Evolutionary conservation across 2,888 invertebrate species (phyloP).

Genomic region (Apoda limacodes): DNA sequence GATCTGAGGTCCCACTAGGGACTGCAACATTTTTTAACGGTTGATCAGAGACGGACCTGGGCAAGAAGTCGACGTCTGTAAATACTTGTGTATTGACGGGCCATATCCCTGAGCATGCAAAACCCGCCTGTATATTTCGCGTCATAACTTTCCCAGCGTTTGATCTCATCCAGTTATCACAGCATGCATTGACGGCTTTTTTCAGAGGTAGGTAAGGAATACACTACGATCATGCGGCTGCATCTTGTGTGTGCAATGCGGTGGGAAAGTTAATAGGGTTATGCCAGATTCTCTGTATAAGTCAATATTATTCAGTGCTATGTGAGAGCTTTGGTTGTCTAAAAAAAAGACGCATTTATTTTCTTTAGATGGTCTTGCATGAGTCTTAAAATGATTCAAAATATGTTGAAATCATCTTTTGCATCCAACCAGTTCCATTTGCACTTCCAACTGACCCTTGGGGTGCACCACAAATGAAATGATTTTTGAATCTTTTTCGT

Average conservation of each 20-base stretch:
- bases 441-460: slow-evolving; percentile 17
- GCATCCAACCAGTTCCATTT: slow-evolving; percentile 27
- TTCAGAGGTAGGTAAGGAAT: slow-evolving; percentile 19
- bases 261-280: slow-evolving; percentile 16
- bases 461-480: slow-evolving; percentile 27
- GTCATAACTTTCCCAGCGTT: slow-evolving; percentile 15
- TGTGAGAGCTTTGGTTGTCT: slow-evolving; percentile 19
- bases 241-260: slow-evolving; percentile 18
- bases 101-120: slow-evolving; percentile 14
- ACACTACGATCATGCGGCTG: slow-evolving; percentile 18
- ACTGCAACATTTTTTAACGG: too few species aligned
- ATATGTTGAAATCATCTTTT: slow-evolving; percentile 18
- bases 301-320: slow-evolving; percentile 12
- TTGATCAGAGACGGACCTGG: slow-evolving; percentile 17
- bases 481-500: slow-evolving; percentile 21
- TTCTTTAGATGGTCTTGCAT: slow-evolving; percentile 14
- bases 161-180: slow-evolving; percentile 14
- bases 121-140: slow-evolving; percentile 14
- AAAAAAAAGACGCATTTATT: slow-evolving; percentile 14
- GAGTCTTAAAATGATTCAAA: slow-evolving; percentile 13
- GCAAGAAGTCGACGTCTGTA: slow-evolving; percentile 13
- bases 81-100: slow-evolving; percentile 18
- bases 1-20: too few species aligned
- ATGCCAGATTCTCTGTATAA: slow-evolving; percentile 17
- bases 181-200: slow-evolving; percentile 16